These are phyloP conservation scores for Jaculus jaculus DNA, from an alignment of 2,113 vertebrate species.

Conservation along the genomic window DNA sequence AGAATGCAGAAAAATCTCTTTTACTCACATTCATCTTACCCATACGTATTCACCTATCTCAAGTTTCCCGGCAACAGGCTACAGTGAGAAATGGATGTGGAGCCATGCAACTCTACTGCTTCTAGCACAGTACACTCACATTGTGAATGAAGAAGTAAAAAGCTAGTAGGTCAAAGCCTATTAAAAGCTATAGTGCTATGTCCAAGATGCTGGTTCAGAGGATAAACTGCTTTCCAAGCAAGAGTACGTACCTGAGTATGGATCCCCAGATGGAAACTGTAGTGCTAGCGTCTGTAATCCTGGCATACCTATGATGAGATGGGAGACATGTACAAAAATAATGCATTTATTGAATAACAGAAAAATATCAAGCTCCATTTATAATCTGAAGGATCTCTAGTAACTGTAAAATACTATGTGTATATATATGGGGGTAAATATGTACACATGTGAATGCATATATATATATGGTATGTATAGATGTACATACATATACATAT, in stretches of 20 bases:
- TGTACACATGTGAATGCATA: background rate
- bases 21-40: background rate
- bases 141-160: slow-evolving; percentile 1
- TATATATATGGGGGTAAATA: background rate
- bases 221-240: too few species aligned
- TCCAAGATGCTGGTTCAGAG: too few species aligned
- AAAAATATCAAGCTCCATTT: slow-evolving; percentile 26
- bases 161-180: background rate
- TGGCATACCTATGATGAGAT: too few species aligned
- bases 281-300: too few species aligned
- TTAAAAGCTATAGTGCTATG: background rate
- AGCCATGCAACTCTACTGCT: background rate
- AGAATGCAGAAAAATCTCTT: background rate
- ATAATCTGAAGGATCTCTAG: background rate
- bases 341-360: background rate
- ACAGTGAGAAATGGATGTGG: background rate
- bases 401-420: background rate
- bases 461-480: background rate
- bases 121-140: background rate
- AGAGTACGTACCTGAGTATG: too few species aligned
- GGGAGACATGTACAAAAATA: background rate
- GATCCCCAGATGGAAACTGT: too few species aligned
- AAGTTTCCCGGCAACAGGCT: background rate
- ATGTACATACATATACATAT: background rate
- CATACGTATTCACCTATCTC: background rate